A percentile compares a stretch with the other conserved stretches of the same genome.
Conservation (phyloP, 2,797 vertebrate genomes). For the Anisognathus igniventris region DNA sequence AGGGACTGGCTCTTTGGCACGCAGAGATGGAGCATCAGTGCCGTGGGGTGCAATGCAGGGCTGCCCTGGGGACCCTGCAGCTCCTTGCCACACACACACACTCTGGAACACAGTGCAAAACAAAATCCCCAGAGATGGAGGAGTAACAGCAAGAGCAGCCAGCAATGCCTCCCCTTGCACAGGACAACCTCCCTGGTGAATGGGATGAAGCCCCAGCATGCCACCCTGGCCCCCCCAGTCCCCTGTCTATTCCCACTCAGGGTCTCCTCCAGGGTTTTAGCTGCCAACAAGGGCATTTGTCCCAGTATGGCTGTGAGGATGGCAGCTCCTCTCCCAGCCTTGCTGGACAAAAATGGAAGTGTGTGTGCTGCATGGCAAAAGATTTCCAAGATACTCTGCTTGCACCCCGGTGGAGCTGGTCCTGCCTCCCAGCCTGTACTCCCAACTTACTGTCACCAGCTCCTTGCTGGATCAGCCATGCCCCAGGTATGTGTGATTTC, state of each 20-base stretch:
- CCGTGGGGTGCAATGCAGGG: neutral
- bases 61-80: neutral
- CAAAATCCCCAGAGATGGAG: neutral
- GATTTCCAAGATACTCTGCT: neutral
- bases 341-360: neutral
- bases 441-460: neutral
- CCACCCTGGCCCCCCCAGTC: neutral
- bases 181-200: rapidly evolving
- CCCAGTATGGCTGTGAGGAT: rapidly evolving
- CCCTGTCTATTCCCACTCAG: neutral
- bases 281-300: neutral
- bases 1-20: neutral
- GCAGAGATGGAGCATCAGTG: rapidly evolving
- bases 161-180: rapidly evolving
- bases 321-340: neutral
- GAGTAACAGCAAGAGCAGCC: neutral
- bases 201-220: rapidly evolving
- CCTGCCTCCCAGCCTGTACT: neutral
- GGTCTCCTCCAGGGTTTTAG: neutral
- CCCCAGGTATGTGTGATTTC: rapidly evolving
- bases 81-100: rapidly evolving
- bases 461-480: neutral
- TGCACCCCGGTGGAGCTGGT: rapidly evolving
- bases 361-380: rapidly evolving
- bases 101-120: rapidly evolving